Evolutionary conservation across 2,888 invertebrate genomes (phyloP).

Genomic region (Chamaedrilus cognettii): DNA sequence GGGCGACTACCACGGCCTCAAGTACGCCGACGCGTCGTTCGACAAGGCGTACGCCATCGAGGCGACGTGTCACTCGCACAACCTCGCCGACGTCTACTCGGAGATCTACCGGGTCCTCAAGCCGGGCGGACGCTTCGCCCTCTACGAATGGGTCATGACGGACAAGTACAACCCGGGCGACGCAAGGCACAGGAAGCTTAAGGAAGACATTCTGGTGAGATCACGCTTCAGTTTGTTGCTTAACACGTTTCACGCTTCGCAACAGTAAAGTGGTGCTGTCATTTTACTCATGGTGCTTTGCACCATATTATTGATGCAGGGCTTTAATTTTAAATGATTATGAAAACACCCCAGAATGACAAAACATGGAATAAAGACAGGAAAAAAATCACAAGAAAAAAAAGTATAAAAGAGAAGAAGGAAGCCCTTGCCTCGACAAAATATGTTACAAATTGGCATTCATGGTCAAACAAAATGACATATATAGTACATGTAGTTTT

Average conservation of each 20-base stretch:
- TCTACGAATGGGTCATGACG: constrained; percentile 37
- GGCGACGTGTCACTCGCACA: constrained; percentile 34
- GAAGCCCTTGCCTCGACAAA: too few relatives aligned
- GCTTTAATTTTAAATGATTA: constrained; percentile 1
- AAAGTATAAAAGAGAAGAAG: too few relatives aligned
- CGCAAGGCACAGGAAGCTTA: constrained; percentile 28
- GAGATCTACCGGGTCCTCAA: constrained; percentile 34
- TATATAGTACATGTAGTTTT: too few relatives aligned
- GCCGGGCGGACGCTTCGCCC: constrained; percentile 35
- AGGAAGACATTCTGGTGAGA: constrained; percentile 29
- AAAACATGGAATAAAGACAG: too few relatives aligned
- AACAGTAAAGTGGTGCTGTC: too few relatives aligned
- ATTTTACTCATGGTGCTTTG: too few relatives aligned
- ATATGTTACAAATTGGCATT: too few relatives aligned
- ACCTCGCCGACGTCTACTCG: constrained; percentile 22
- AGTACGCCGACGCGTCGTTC: constrained; percentile 26
- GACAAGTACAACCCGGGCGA: constrained; percentile 32
- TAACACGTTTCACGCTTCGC: too few relatives aligned
- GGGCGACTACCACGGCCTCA: constrained; percentile 34
- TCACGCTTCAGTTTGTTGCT: not conserved
- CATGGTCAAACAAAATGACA: too few relatives aligned
- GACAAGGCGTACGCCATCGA: constrained; percentile 35
- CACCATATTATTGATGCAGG: not conserved
- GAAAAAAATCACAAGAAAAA: too few relatives aligned
- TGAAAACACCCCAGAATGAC: not conserved